Evolutionary conservation across 1,140 invertebrate species (phyloP), one percentile per base, ranked within the genome.

Genomic region (Drosophila repletoides): DNA sequence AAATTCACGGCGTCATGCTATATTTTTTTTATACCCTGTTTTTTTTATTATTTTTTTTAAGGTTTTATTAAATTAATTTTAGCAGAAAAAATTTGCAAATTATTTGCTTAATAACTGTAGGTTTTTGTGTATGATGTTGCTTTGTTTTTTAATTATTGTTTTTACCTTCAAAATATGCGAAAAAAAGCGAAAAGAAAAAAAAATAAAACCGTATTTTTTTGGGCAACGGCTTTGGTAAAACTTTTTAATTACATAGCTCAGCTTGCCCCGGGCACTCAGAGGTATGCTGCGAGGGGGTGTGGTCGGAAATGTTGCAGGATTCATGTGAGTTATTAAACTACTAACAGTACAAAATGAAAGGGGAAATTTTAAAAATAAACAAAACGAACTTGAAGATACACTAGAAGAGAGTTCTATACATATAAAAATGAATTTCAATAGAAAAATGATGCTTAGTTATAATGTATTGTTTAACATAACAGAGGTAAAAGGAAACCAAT

Each of bases 211-310:
- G 52, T 63, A 15, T 56, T 43, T 38, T 49, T 59, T 59, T 53
- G 31, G 40, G 28, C 29, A 33, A 34, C 33, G 7, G 31, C 33
- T 63, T 70, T 58, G 61, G 64, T 24, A 48, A 73, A 84, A 77
- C 51, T 77, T 81, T 83, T 73, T 81, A 81, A 84, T 81, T 84
- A 77, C 59, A 77, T 59, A 67, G 64, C 76, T 77, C 61, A 48
- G 49, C n/a, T 21, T 26, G 55, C 66, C 29, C n/a, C 1, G 2
- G 52, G 77, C 24, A 2, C n/a, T 17, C n/a, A 49, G 15, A n/a
- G 33, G 56, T n/a, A 48, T 6, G 15, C 15, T 9, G 12, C 2
- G 22, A 26, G 26, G 43, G 21, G 22, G 33, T 9, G 24, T n/a
- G 45, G 38, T 33, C 14, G 31, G 28, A 72, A 28, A 41, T 51